Evolutionary conservation across 2,888 invertebrate species (phyloP).

Genomic region (Byasa hedistus): DNA sequence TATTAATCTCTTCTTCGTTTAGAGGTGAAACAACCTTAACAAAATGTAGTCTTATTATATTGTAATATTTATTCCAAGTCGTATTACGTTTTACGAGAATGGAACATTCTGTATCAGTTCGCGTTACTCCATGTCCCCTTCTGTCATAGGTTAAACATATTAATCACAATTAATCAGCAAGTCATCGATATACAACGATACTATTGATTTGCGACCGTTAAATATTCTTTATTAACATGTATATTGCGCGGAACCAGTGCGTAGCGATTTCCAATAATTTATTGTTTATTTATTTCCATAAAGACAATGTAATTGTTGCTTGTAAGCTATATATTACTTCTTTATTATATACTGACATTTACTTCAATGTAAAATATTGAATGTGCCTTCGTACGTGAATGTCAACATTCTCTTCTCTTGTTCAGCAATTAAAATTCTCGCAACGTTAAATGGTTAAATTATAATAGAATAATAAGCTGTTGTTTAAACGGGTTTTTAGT

Average conservation of each 20-base stretch:
- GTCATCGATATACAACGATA: slow-evolving; percentile 27
- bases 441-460: not conserved
- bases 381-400: not conserved
- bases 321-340: slow-evolving; percentile 13
- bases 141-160: slow-evolving; percentile 28
- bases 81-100: not conserved
- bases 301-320: slow-evolving; percentile 23
- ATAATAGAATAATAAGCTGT: not conserved
- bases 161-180: slow-evolving; percentile 31
- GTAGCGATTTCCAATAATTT: slow-evolving; percentile 21
- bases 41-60: too few species aligned
- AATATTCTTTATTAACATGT: slow-evolving; percentile 27
- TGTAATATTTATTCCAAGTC: not conserved
- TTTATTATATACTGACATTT: slow-evolving; percentile 5
- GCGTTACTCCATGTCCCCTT: slow-evolving; percentile 23
- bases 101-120: slow-evolving; percentile 10
- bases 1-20: too few species aligned
- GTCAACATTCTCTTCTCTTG: not conserved
- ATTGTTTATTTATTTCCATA: slow-evolving; percentile 24
- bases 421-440: not conserved
- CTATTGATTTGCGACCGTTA: slow-evolving; percentile 26
- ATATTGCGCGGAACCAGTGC: slow-evolving; percentile 12
- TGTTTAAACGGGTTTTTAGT: too few species aligned
- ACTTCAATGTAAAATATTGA: slow-evolving; percentile 1
- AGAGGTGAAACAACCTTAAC: too few species aligned